phyloP scores from a whole-genome alignment of 2,113 vertebrate genomes.

The Tautogolabrus adspersus region DNA sequence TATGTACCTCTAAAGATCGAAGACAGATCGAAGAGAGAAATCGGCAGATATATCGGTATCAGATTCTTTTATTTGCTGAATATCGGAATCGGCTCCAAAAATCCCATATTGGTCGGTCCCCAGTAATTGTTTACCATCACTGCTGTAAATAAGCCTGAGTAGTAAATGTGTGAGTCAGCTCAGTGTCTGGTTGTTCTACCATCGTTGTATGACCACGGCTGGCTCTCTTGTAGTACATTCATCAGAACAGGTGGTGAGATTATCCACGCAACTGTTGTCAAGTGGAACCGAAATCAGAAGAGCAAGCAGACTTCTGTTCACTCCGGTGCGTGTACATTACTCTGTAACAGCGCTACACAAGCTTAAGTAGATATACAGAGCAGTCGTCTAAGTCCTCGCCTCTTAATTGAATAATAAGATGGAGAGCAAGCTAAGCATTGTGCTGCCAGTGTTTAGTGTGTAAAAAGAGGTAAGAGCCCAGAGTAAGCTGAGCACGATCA shows the following conservation, averaged over 20 bases:
- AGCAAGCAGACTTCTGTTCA: no score
- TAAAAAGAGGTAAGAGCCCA: background rate
- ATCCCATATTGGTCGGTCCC: no score
- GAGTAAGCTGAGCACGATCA: conserved; percentile 32
- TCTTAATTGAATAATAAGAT: conserved; percentile 10
- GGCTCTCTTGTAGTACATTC: background rate
- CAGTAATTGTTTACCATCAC: no score
- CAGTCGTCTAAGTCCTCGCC: background rate
- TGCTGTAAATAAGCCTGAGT: background rate
- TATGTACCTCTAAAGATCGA: no score
- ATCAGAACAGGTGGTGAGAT: conserved; percentile 25
- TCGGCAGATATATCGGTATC: no score
- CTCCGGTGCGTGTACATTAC: background rate
- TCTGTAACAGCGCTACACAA: background rate
- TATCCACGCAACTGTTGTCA: conserved; percentile 26
- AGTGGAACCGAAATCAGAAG: background rate
- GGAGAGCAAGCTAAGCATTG: background rate
- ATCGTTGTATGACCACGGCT: no score
- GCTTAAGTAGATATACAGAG: background rate
- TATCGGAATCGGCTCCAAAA: no score
- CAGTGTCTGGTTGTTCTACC: background rate
- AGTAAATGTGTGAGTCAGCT: background rate
- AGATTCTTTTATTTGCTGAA: no score
- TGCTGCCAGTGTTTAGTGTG: background rate
- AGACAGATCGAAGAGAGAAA: no score